Evolutionary conservation across 1,140 invertebrate genomes (phyloP).

Genomic region (Nylanderia fulva): DNA sequence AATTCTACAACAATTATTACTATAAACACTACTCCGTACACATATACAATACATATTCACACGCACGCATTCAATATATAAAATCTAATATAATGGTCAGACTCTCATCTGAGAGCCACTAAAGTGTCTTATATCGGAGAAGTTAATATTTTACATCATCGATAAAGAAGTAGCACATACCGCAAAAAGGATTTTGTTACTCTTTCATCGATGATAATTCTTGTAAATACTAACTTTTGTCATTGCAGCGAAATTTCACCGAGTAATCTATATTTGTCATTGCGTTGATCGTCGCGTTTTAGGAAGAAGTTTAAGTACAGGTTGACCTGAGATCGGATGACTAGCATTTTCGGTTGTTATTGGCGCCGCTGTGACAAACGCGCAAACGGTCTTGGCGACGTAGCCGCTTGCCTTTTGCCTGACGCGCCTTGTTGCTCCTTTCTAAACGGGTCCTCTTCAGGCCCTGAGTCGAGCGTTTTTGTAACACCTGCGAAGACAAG

Average conservation of each 20-base stretch:
- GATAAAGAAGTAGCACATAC: too few relatives aligned
- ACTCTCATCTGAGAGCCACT: too few relatives aligned
- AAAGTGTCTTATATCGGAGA: too few relatives aligned
- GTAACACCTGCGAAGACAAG: conserved; percentile 81
- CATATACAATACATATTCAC: too few relatives aligned
- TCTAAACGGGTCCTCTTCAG: conserved; percentile 88
- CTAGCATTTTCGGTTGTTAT: conserved; percentile 92
- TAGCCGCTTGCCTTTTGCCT: conserved; percentile 86
- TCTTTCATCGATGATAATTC: background rate
- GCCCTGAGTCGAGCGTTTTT: conserved; percentile 86
- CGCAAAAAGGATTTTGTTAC: too few relatives aligned
- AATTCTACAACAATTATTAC: too few relatives aligned
- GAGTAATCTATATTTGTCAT: conserved; percentile 1
- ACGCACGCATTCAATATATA: too few relatives aligned
- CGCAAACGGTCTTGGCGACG: conserved; percentile 89
- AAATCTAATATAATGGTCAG: too few relatives aligned
- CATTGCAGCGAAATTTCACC: conserved; percentile 34
- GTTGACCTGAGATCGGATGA: conserved; percentile 81
- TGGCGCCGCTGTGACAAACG: conserved; percentile 89
- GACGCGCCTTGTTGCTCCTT: conserved; percentile 89
- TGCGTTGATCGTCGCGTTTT: conserved; percentile 31
- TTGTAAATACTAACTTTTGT: conserved; percentile 5
- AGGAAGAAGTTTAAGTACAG: conserved; percentile 76
- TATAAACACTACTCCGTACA: too few relatives aligned
- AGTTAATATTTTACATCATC: too few relatives aligned